Evolutionary conservation across 2,888 invertebrate genomes (phyloP).

Genomic region (Synanthedon tipuliformis): DNA sequence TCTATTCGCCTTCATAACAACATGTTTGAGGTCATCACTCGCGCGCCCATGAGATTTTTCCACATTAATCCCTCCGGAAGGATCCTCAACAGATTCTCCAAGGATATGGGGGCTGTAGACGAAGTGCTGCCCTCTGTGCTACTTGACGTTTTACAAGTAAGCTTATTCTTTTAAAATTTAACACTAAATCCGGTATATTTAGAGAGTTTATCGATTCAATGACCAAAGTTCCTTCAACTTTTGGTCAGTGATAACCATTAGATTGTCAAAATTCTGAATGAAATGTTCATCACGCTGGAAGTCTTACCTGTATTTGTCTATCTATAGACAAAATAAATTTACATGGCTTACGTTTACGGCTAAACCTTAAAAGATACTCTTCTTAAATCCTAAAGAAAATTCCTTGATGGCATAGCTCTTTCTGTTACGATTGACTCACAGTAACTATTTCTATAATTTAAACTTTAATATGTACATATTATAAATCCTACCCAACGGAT

Average conservation of each 20-base stretch:
- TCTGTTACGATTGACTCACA: too few relatives aligned
- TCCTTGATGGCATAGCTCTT: too few relatives aligned
- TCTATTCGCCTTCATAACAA: slow-evolving; percentile 82
- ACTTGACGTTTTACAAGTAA: slow-evolving; percentile 72
- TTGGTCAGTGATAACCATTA: neutral
- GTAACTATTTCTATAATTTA: too few relatives aligned
- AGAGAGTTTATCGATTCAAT: neutral
- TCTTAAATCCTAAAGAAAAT: too few relatives aligned
- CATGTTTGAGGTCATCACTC: slow-evolving; percentile 86
- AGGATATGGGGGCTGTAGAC: slow-evolving; percentile 84
- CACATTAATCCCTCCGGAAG: slow-evolving; percentile 86
- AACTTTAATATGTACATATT: too few relatives aligned
- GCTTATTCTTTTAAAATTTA: slow-evolving; percentile 5
- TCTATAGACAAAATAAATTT: too few relatives aligned
- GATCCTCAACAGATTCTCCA: slow-evolving; percentile 89
- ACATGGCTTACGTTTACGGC: too few relatives aligned
- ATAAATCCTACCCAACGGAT: too few relatives aligned
- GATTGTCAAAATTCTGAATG: neutral
- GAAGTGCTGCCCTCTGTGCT: slow-evolving; percentile 73
- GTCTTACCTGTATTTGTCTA: too few relatives aligned
- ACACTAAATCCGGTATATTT: too few relatives aligned
- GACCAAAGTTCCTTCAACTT: neutral
- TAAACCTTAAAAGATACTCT: too few relatives aligned
- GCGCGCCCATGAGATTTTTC: slow-evolving; percentile 88
- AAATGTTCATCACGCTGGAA: slow-evolving; percentile 13